Evolutionary conservation across 2,888 invertebrate genomes (phyloP).

Genomic region (Morinoia aosen): DNA sequence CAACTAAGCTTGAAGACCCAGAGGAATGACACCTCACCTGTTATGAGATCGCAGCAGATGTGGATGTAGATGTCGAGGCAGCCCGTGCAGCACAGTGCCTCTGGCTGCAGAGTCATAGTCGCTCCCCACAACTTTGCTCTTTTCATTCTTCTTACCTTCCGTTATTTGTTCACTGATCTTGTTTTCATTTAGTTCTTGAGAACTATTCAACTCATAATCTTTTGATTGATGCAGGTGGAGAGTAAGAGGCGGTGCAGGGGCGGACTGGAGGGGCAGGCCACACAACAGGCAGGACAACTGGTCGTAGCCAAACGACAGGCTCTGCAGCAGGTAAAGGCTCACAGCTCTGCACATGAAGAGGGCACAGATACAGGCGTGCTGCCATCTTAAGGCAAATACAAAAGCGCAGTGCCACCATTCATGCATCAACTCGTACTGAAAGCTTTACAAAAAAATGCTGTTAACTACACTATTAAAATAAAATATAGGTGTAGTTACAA

Average conservation of each 20-base stretch:
- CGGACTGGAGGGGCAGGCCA: not conserved
- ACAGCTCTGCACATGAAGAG: not conserved
- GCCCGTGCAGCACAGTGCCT: not conserved
- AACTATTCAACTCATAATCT: not conserved
- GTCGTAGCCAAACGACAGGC: not conserved
- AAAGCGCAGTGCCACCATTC: not conserved
- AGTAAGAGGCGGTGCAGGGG: not conserved
- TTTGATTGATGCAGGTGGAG: not conserved
- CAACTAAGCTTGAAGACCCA: not conserved
- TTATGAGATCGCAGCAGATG: not conserved
- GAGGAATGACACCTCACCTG: not conserved
- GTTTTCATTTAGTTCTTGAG: not conserved
- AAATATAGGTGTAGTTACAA: not conserved
- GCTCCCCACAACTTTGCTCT: not conserved
- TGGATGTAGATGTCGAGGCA: not conserved
- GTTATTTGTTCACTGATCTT: not conserved
- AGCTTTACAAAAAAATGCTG: not conserved
- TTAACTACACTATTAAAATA: not conserved
- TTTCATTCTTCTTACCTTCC: not conserved
- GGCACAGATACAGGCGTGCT: not conserved
- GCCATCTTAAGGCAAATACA: not conserved
- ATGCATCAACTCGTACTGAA: not conserved
- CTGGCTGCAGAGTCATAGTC: not conserved
- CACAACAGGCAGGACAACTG: not conserved
- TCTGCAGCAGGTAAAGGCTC: slow-evolving; percentile 20